These are phyloP conservation scores for Alsophila aescularia DNA, from an alignment of 2,888 invertebrate genomes.

Conservation along the genomic window DNA sequence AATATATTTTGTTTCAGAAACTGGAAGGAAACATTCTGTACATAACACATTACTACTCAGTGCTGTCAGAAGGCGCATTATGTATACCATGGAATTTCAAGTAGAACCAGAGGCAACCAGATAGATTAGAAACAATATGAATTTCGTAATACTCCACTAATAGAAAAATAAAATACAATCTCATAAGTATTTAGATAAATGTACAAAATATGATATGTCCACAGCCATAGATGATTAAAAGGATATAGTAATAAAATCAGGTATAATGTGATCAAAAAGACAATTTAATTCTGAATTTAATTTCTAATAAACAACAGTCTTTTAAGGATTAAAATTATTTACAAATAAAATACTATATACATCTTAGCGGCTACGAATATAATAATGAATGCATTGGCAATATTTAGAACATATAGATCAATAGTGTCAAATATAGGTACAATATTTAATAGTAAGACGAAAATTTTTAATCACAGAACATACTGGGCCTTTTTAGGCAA, in stretches of 20 bases:
- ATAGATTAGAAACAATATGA: background rate
- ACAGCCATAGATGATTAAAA: background rate
- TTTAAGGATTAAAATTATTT: constrained; percentile 27
- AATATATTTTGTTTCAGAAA: constrained; percentile 65
- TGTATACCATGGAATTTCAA: constrained; percentile 98
- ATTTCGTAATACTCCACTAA: constrained; percentile 20
- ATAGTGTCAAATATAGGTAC: background rate
- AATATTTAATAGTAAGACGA: background rate
- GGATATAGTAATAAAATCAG: background rate
- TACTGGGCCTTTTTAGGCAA: too few species aligned
- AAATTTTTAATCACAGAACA: background rate
- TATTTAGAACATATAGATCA: background rate
- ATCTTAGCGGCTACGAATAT: constrained; percentile 7
- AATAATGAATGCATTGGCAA: background rate
- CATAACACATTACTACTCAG: constrained; percentile 96
- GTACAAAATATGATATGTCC: background rate
- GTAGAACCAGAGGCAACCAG: constrained; percentile 43
- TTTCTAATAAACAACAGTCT: constrained; percentile 31
- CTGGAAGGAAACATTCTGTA: constrained; percentile 89
- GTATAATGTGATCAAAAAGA: constrained; percentile 21
- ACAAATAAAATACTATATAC: constrained; percentile 28
- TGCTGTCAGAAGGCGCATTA: constrained; percentile 94
- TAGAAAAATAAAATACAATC: background rate
- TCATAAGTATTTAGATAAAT: background rate
- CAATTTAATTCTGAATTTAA: constrained; percentile 43